Conservation (phyloP, 2,113 vertebrate genomes). For the Phocoena sinus region DNA sequence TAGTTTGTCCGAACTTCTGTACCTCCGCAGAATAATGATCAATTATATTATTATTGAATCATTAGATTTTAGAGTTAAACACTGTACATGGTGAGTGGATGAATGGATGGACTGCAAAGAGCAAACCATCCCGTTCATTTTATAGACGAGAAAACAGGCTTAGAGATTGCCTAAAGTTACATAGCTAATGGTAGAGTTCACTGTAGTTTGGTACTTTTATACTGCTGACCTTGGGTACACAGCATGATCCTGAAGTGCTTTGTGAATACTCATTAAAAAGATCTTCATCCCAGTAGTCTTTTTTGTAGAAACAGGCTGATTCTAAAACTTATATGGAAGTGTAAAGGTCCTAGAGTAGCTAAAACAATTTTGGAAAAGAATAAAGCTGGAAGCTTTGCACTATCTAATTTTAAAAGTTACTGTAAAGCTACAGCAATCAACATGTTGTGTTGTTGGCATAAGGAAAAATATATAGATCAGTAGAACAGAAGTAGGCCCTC, state of each 20-base stretch:
- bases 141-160: constrained; percentile 42
- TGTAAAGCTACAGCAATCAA: background rate
- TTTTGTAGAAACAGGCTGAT: constrained; percentile 14
- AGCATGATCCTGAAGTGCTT: background rate
- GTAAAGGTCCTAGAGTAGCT: background rate
- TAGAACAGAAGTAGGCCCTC: background rate
- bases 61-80: background rate
- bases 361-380: background rate
- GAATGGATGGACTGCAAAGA: background rate
- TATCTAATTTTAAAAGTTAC: background rate
- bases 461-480: background rate
- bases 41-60: background rate
- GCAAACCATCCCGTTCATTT: background rate
- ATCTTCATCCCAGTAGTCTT: background rate
- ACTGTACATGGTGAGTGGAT: background rate
- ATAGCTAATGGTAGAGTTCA: background rate
- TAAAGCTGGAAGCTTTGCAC: background rate
- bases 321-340: constrained; percentile 27
- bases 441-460: background rate
- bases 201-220: background rate
- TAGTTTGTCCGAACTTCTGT: constrained; percentile 48
- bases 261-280: background rate
- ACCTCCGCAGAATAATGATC: constrained; percentile 68
- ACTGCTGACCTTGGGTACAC: background rate
- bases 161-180: background rate